Evolutionary conservation across 1,140 invertebrate genomes (phyloP), one percentile per base, ranked within the genome.

Genomic region (Drosophila saltans): DNA sequence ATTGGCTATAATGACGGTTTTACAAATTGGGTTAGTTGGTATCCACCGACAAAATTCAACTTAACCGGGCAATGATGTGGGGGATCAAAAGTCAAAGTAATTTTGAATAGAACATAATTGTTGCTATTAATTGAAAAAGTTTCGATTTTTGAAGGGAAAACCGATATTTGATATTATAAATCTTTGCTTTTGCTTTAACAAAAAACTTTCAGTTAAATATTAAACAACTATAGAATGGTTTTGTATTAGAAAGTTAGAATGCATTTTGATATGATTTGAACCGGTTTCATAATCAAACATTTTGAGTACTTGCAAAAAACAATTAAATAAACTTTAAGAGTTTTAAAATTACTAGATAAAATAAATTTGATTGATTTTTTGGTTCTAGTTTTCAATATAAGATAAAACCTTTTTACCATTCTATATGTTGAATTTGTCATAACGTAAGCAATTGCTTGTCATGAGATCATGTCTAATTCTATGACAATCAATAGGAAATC

Each of bases 21-120:
- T 9, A 72, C 52, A 88, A 89, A 78, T 83, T 74, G 73, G 78
- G 80, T 88, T 82, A 45, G 26, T 39, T 56, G 43, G 63, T 69
- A 72, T 66, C 70, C 65, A 70, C 45, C 28, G 45, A 2, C 45
- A 52, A 52, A 16, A 16, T 48, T 1, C 16, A 48, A 52, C 24
- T 52, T 52, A 52, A 24, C 45, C 26, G 45, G 45, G 21, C 21
- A 21, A 48, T 48, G 8, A 48, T 10, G 41, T 60, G 33, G 10
- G 30, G 41, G 52, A 48, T 48, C 45, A 52, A 26, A 52, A 52
- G 45, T 52, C 45, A 52, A 52, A 26, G 3, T 21, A 24, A 52
- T 52, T 52, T 52, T 52, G 21, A 26, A 21, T 4, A 52, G 21
- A 52, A 61, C 16, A 16, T 61, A 61, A 75, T 56, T 26, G 61